Base-by-base conservation (phyloP, 2,113 vertebrate genomes). In the Xerus inauris region DNA sequence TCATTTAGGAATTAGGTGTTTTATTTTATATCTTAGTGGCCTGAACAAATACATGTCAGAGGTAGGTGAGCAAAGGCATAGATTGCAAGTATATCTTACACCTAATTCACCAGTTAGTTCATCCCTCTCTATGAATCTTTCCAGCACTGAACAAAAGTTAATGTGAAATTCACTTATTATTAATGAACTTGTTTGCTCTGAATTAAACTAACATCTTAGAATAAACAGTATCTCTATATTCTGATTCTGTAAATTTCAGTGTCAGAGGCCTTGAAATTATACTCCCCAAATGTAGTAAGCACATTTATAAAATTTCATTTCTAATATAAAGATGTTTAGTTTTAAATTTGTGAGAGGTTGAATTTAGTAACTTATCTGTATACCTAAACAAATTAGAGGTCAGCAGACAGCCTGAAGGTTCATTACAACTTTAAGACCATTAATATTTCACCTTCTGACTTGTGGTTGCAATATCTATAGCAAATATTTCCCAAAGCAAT, bases 241-340 rank as follows among this genome's bases (percentile, higher is more conserved):
- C 64, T 57, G 54, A 85, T 90, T 97, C 8, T 49, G 87, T 94
- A 87, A 64, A 90, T 92, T 94, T 93, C 57, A 40, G 40, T 91
- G 71, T 85, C 13, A 67, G 79, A 81, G 87, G 45, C 8, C 71
- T 96, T 92, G 35, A 81, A 81, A 94, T 87, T 54, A 22, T 49
- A 26, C 59, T 54, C 7, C 20, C 35, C 54, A 5, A 82, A 19
- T 54, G 11, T 24, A 90, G 47, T n/a, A 73, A 84, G 35, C 4
- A 40, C 0, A 35, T 54, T 81, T 94, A 64, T 69, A 64, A 92
- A 86, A 89, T 80, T 83, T 54, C 69, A 67, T 54, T 89, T 24
- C 24, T 90, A 69, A 42, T 77, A 76, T 57, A 89, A 79, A 57
- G 62, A 82, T 59, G 19, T 28, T 79, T 89, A 28, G 20, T 75